Base-by-base conservation (phyloP, 2,888 invertebrate genomes). In the Andrena trimmerana region DNA sequence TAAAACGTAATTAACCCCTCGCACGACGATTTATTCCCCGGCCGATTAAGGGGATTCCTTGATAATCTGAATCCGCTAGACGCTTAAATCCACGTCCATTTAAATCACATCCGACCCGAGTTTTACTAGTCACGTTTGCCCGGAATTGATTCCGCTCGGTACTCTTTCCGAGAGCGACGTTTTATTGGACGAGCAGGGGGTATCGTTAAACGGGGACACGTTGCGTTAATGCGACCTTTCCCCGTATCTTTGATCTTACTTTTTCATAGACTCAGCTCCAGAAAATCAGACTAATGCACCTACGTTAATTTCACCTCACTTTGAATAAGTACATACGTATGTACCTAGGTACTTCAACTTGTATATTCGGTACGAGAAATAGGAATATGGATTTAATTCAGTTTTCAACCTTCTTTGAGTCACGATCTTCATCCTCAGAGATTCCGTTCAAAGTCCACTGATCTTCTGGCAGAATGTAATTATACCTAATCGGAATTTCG, bases 1-100 rank as follows among this genome's bases (percentile, higher is more conserved):
- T 88, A 88, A 88, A 89, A 88, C 87, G 87, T 88, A 88, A 88
- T 88, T 88, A 88, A 88, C 83, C 83, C 85, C 78, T 79, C 29
- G 74, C 70, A 59, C 66, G 72, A 85, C 83, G 87, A 88, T 89
- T 89, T 88, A 88, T 88, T 79, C 65, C 66, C 57, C 31, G 73
- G 83, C 79, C 85, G 88, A 88, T 87, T 78, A 84, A 80, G 72
- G 60, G 80, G 67, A 78, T 83, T 78, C 74, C 81, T 62, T 71
- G 77, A 81, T 88, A 88, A 88, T 86, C 85, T 83, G 88, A 84
- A 86, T 81, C 67, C 67, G 75, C 75, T 52, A 42, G 71, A 13
- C 59, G 69, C 52, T 79, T 74, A 80, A 72, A 75, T 70, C 81
- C 74, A 20, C 75, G 27, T n/a, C 10, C 54, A 36, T 78, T 81